Evolutionary conservation across 2,797 vertebrate species (phyloP).

Genomic region (Spatula clypeata): DNA sequence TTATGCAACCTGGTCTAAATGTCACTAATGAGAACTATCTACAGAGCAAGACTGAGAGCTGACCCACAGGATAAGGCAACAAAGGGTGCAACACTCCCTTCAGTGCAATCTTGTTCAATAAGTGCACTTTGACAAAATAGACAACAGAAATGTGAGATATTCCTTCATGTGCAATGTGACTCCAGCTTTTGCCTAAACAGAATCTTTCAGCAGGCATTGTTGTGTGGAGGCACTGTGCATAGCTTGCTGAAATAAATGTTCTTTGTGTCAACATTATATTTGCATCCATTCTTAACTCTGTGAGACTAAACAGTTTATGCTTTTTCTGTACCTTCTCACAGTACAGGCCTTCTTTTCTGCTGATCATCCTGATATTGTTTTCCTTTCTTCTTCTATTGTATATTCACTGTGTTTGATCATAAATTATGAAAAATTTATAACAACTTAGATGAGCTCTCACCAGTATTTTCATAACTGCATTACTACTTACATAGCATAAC

Average conservation of each 20-base stretch:
- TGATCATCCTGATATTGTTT: background rate
- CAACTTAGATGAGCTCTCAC: background rate
- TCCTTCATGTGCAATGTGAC: background rate
- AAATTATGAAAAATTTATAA: background rate
- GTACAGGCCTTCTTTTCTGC: background rate
- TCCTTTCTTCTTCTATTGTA: background rate
- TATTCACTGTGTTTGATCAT: background rate
- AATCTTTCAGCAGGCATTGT: background rate
- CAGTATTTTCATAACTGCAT: background rate
- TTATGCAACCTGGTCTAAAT: background rate
- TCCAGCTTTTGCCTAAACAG: background rate
- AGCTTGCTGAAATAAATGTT: background rate
- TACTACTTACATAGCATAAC: background rate
- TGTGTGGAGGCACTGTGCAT: background rate
- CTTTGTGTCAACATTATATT: background rate
- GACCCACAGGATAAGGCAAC: background rate
- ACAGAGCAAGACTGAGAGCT: background rate
- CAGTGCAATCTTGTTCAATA: background rate
- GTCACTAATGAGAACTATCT: background rate
- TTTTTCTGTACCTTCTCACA: background rate
- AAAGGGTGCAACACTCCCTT: background rate
- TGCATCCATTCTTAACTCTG: fast-evolving
- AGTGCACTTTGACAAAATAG: background rate
- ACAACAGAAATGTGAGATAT: fast-evolving
- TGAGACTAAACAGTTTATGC: background rate